Evolutionary conservation across 30 jellyfish, hydroid and myxozoan species (phyloP), one percentile per base, ranked within the genome.

Genomic region (Pseudorhiza aurosa): DNA sequence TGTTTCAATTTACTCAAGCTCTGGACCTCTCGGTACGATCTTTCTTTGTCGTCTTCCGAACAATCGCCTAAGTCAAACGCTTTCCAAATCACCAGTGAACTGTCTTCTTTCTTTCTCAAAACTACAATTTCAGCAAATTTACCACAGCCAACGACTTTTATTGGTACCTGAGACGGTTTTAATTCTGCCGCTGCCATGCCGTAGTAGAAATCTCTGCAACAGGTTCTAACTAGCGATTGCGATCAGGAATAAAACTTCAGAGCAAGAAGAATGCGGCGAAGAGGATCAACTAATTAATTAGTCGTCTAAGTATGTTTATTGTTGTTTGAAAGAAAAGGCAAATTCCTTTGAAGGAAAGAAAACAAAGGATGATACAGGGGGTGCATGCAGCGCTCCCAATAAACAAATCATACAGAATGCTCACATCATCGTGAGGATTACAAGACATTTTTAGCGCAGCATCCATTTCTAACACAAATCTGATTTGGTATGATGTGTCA

Each of bases 41-140:
- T 76, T 14, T 68, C 87, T 25, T 95, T 74, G 46, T 91, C 98
- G 49, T 81, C 88, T 4, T 85, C 98, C 5, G 96, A 50, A 40
- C 97, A 95, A 12, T 93, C 82, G 17, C 92, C 87, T 35, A 91
- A 70, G 35, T 91, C 90, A 32, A 91, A 72, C 19, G 92, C 98
- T 56, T 79, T 91, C 98, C 98, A 91, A 0, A 87, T 85, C 1
- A 91, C 98, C 28, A 65, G 75, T 37, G 95, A 87, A 64, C 85
- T 81, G 36, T 92, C 94, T 32, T 72, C 89, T 24, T 87, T 91
- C 82, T 91, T 91, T 35, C 98, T 40, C 37, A 85, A 73, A 9
- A 91, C 87, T 43, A 91, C 96, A 14, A 95, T 95, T 60, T 91
- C 98, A 0, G 97, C 96, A 28, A 91, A 91, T 4, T 96, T 90